phyloP scores from a whole-genome alignment of 2,797 vertebrate species.

The Cuniculus paca region DNA sequence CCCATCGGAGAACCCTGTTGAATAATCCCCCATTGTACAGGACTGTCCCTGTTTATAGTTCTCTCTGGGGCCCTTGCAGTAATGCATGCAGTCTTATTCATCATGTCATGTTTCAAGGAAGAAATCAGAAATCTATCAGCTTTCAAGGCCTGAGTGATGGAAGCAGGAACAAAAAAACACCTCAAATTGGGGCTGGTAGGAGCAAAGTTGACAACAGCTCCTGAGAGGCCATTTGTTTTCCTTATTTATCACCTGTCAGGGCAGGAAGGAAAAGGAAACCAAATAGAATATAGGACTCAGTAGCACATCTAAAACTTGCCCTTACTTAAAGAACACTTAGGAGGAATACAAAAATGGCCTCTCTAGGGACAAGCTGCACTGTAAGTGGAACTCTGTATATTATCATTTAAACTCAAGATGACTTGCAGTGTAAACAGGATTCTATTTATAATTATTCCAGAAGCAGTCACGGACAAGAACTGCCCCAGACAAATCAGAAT shows the following conservation, averaged over 20 bases:
- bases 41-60: conserved; percentile 21
- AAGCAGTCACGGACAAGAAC: neutral
- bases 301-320: conserved; percentile 55
- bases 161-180: conserved; percentile 75
- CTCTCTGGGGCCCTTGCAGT: neutral
- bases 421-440: neutral
- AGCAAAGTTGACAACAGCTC: conserved; percentile 70
- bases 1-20: neutral
- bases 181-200: conserved; percentile 75
- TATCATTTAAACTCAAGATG: neutral
- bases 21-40: neutral
- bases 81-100: conserved; percentile 74
- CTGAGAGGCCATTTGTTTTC: conserved; percentile 80
- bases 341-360: conserved; percentile 32
- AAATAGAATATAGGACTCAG: conserved; percentile 69
- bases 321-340: conserved; percentile 5
- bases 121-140: conserved; percentile 85
- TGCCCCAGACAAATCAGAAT: neutral
- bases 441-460: neutral
- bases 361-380: neutral
- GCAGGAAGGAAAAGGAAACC: conserved; percentile 68
- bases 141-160: conserved; percentile 86
- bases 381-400: neutral
- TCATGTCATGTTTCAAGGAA: conserved; percentile 85
- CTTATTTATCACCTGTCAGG: conserved; percentile 84